Evolutionary conservation across 2,113 vertebrate genomes (phyloP).

Genomic region (Channa maculata): DNA sequence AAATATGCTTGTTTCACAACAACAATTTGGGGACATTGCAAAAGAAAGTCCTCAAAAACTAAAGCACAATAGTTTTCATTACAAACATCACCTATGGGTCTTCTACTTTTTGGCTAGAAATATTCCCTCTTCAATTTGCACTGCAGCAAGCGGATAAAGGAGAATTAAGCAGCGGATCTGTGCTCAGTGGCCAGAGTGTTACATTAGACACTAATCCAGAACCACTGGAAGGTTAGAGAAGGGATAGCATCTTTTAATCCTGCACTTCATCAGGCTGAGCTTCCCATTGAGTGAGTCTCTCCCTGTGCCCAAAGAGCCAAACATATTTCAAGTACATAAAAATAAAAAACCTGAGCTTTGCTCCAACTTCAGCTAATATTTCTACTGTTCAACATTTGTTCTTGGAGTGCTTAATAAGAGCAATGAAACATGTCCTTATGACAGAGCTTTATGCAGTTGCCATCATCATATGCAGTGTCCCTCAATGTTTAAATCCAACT

Average conservation of each 20-base stretch:
- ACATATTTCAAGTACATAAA: neutral
- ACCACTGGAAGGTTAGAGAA: slow-evolving; percentile 69
- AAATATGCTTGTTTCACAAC: neutral
- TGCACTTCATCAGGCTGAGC: slow-evolving; percentile 31
- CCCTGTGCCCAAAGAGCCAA: neutral
- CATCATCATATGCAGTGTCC: slow-evolving; percentile 13
- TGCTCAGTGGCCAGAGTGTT: slow-evolving; percentile 80
- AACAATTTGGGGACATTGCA: neutral
- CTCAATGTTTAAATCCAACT: slow-evolving; percentile 30
- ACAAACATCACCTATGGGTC: slow-evolving; percentile 49
- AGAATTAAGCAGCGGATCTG: slow-evolving; percentile 82
- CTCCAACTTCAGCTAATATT: neutral
- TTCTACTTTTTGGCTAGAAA: slow-evolving; percentile 64
- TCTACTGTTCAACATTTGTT: neutral
- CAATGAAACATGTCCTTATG: neutral
- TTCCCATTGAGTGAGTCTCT: slow-evolving; percentile 9
- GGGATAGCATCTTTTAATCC: slow-evolving; percentile 79
- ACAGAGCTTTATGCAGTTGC: neutral
- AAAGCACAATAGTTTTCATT: slow-evolving; percentile 21
- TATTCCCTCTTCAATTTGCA: slow-evolving; percentile 69
- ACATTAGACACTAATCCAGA: slow-evolving; percentile 84
- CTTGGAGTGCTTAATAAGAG: neutral
- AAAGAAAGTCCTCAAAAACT: neutral
- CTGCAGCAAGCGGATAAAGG: slow-evolving; percentile 69
- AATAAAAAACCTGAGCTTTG: slow-evolving; percentile 9